A percentile compares a stretch with the other conserved stretches of the same genome.
Evolutionary conservation across 2,113 vertebrate species (phyloP).

Genomic region (Otus sunia): DNA sequence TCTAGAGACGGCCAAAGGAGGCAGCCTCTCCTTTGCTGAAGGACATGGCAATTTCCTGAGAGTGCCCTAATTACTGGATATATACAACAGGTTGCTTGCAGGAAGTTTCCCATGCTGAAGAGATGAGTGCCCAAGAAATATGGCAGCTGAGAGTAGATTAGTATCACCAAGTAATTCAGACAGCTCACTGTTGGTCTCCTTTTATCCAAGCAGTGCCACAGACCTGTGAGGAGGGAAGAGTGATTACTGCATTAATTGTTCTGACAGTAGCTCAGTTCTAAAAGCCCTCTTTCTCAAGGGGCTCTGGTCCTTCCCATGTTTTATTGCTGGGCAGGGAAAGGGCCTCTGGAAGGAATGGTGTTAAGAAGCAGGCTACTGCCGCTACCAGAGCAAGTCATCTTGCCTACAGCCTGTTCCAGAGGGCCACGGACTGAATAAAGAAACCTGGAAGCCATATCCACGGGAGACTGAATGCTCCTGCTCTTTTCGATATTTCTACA

Average conservation of each 20-base stretch:
- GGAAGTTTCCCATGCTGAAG: neutral
- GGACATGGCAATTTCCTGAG: neutral
- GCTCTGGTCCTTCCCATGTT: neutral
- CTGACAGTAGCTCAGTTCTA: slow-evolving; percentile 19
- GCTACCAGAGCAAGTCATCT: neutral
- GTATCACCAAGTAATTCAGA: neutral
- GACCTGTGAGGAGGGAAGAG: neutral
- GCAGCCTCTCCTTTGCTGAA: neutral
- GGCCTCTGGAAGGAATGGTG: neutral
- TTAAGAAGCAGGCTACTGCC: neutral
- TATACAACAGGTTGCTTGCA: neutral
- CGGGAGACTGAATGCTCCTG: neutral
- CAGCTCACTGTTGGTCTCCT: neutral
- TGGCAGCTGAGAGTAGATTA: neutral
- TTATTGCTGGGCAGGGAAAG: neutral
- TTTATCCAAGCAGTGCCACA: neutral
- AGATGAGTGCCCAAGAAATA: neutral
- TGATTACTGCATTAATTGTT: slow-evolving; percentile 9
- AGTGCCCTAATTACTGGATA: neutral
- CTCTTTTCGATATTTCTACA: neutral
- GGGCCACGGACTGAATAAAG: neutral
- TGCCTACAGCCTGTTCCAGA: neutral
- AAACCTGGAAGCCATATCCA: neutral
- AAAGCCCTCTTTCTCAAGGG: slow-evolving; percentile 10
- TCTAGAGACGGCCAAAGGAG: neutral